Evolutionary conservation across 2,113 vertebrate genomes (phyloP), one percentile per base, ranked within the genome.

Genomic region (Callopanchax toddi): DNA sequence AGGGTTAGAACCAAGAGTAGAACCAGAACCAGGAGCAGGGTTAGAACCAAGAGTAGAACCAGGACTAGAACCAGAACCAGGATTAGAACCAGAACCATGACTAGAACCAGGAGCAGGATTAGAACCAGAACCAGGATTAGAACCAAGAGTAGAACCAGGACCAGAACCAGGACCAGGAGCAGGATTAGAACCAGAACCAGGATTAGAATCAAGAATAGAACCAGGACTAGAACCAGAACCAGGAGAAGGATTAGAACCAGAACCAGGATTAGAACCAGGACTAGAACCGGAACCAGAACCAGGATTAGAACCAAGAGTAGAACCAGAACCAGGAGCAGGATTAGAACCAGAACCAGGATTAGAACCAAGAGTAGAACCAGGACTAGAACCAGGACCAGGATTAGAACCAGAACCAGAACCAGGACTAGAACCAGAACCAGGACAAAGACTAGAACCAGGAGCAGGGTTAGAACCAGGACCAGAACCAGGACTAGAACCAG

Each of bases 41-140:
- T 10, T 45, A 32, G 9, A 45, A 2, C 44, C n/a, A n/a, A n/a
- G n/a, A n/a, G n/a, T n/a, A n/a, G n/a, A n/a, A 99, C 94, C 97
- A 99, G 44, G 11, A 12, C 40, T n/a, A 11, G 61, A 16, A 54
- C 9, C 54, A 23, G 36, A 10, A 18, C 9, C 10, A n/a, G n/a
- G n/a, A 21, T 10, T 45, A 32, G 9, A 45, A 2, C 44, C n/a
- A n/a, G n/a, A n/a, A n/a, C n/a, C n/a, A n/a, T n/a, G n/a, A n/a
- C n/a, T n/a, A n/a, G n/a, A n/a, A n/a, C n/a, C n/a, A n/a, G n/a
- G n/a, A n/a, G n/a, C n/a, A n/a, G 44, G 11, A 12, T 40, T n/a
- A 11, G 61, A 16, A 54, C 9, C 54, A 23, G 36, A 10, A 18
- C 9, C 10, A n/a, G n/a, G n/a, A 21, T 10, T 45, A 32, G 9